These are phyloP conservation scores for Penaeus monodon DNA, from an alignment of 2,888 invertebrate species.

Conservation along the genomic window DNA sequence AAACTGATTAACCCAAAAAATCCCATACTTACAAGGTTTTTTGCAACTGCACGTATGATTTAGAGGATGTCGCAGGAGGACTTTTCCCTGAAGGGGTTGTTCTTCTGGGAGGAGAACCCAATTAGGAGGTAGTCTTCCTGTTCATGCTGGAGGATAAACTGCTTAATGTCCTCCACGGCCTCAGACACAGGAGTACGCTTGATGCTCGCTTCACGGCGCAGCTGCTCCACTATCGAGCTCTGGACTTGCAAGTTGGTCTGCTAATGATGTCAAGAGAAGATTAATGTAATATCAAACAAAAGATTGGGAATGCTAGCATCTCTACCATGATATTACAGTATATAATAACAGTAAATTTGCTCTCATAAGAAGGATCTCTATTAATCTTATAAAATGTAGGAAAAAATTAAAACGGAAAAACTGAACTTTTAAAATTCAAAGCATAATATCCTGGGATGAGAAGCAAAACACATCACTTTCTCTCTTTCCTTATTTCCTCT, in stretches of 20 bases:
- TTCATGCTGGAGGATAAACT: slow-evolving; percentile 90
- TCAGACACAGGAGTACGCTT: slow-evolving; percentile 88
- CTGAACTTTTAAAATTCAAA: background rate
- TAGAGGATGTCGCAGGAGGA: slow-evolving; percentile 88
- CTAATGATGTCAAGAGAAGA: slow-evolving; percentile 67
- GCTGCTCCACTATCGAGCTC: slow-evolving; percentile 91
- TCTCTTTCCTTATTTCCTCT: background rate
- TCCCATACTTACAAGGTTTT: no score
- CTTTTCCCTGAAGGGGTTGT: slow-evolving; percentile 95
- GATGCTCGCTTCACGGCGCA: slow-evolving; percentile 89
- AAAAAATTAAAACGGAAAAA: background rate
- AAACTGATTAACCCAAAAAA: no score
- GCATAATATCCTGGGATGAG: background rate
- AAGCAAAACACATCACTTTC: background rate
- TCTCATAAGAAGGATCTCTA: no score
- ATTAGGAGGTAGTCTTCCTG: slow-evolving; percentile 93
- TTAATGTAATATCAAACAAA: background rate
- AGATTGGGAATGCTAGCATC: background rate
- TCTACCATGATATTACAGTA: background rate
- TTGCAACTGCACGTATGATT: slow-evolving; percentile 38
- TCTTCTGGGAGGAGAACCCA: slow-evolving; percentile 93
- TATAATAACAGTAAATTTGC: no score
- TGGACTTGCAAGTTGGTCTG: slow-evolving; percentile 95
- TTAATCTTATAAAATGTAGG: no score
- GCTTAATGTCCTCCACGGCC: slow-evolving; percentile 92